Evolutionary conservation across 1,140 invertebrate genomes (phyloP).

Genomic region (Riptortus pedestris): DNA sequence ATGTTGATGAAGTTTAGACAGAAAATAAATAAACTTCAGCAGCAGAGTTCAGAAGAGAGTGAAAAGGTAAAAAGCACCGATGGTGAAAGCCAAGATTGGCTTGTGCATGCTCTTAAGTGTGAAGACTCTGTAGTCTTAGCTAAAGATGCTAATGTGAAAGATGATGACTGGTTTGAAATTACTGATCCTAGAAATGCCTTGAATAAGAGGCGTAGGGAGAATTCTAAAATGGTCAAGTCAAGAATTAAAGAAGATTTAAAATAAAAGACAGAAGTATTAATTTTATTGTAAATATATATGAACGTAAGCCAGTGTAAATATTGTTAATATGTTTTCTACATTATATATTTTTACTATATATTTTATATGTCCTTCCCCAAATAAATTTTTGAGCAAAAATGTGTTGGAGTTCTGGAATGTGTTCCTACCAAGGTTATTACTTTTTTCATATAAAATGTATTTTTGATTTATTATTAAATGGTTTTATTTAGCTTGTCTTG

Average conservation of each 20-base stretch:
- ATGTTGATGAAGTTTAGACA: conserved; percentile 73
- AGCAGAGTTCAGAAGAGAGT: conserved; percentile 35
- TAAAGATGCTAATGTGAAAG: conserved; percentile 88
- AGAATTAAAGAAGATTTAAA: conserved; percentile 6
- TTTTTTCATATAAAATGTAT: not conserved
- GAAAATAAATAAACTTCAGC: conserved; percentile 51
- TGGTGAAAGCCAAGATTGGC: conserved; percentile 41
- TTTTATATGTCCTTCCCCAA: no score
- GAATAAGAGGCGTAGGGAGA: conserved; percentile 75
- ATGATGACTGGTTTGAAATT: conserved; percentile 92
- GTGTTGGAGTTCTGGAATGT: no score
- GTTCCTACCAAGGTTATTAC: no score
- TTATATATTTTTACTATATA: no score
- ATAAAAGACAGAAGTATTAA: not conserved
- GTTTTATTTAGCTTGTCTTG: not conserved
- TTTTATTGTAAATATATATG: not conserved
- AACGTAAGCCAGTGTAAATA: no score
- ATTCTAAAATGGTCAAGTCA: not conserved
- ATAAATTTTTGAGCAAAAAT: no score
- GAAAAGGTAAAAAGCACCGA: conserved; percentile 37
- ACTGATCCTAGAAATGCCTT: conserved; percentile 90
- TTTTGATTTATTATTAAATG: not conserved
- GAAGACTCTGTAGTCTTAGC: conserved; percentile 71
- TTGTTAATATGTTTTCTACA: no score
- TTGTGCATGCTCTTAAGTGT: conserved; percentile 69